Percentiles rank a stretch among this genome's conserved stretches.
phyloP scores from a whole-genome alignment of 2,888 invertebrate species.

The Cephus runcator region DNA sequence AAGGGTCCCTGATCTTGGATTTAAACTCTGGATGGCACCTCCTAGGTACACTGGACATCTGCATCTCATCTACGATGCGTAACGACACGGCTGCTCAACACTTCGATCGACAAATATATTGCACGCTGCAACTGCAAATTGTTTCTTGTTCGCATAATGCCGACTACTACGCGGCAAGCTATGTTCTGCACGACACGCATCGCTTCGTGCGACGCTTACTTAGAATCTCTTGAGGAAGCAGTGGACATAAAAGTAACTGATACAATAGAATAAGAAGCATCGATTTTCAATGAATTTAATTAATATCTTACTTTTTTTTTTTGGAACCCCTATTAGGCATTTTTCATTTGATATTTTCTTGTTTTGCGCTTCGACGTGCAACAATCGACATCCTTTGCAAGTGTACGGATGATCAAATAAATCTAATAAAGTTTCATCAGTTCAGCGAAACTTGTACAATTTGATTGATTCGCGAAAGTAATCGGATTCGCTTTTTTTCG shows the following conservation, averaged over 20 bases:
- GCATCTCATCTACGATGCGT: conserved; percentile 39
- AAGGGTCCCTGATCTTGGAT: conserved; percentile 55
- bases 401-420: not conserved
- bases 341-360: too few relatives aligned
- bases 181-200: not conserved
- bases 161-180: not conserved
- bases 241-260: not conserved
- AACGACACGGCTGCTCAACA: conserved; percentile 11
- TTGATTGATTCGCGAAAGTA: conserved; percentile 34
- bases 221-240: not conserved
- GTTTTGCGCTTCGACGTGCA: too few relatives aligned
- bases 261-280: not conserved
- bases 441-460: conserved; percentile 35
- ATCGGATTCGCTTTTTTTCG: conserved; percentile 26
- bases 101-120: not conserved
- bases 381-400: not conserved
- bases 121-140: not conserved
- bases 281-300: not conserved
- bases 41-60: conserved; percentile 31
- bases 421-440: conserved; percentile 9
- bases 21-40: conserved; percentile 41
- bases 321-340: too few relatives aligned
- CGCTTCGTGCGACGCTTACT: not conserved
- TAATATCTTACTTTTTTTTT: not conserved
- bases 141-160: not conserved